phyloP scores from a whole-genome alignment of 2,888 invertebrate genomes.

The Acanthosoma haemorrhoidale region DNA sequence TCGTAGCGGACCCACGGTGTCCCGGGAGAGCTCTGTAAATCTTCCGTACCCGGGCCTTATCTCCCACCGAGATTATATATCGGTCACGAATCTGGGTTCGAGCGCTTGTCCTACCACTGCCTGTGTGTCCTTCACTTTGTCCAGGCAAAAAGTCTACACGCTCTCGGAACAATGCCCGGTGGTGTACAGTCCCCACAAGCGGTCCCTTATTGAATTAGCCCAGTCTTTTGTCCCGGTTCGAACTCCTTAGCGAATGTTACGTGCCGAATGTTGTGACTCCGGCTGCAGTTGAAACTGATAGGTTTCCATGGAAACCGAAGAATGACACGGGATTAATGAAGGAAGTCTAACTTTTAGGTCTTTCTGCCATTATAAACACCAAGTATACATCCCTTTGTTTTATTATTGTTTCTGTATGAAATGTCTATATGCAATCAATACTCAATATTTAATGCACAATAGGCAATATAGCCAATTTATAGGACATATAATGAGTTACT shows the following conservation, averaged over 20 bases:
- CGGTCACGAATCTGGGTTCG: constrained; percentile 18
- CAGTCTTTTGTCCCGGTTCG: constrained; percentile 1
- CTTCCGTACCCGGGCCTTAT: constrained; percentile 7
- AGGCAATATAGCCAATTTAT: no score
- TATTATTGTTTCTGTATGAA: no score
- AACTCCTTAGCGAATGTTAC: background rate
- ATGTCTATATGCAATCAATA: no score
- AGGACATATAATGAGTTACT: no score
- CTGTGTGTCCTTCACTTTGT: constrained; percentile 23
- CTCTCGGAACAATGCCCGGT: constrained; percentile 21
- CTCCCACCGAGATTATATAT: constrained; percentile 29
- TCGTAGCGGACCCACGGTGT: constrained; percentile 5
- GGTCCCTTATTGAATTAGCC: constrained; percentile 17
- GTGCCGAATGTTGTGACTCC: no score
- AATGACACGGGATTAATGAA: no score
- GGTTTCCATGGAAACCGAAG: no score
- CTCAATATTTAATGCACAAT: no score
- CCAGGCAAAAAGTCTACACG: constrained; percentile 22
- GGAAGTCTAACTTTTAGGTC: no score
- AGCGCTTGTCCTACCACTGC: constrained; percentile 25
- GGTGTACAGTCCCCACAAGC: background rate
- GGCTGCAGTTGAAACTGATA: no score
- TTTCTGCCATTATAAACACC: no score
- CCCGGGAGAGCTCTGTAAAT: constrained; percentile 11
- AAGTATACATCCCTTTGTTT: no score